phyloP scores from a whole-genome alignment of 2,113 vertebrate genomes.

The Rhinoptilus africanus region DNA sequence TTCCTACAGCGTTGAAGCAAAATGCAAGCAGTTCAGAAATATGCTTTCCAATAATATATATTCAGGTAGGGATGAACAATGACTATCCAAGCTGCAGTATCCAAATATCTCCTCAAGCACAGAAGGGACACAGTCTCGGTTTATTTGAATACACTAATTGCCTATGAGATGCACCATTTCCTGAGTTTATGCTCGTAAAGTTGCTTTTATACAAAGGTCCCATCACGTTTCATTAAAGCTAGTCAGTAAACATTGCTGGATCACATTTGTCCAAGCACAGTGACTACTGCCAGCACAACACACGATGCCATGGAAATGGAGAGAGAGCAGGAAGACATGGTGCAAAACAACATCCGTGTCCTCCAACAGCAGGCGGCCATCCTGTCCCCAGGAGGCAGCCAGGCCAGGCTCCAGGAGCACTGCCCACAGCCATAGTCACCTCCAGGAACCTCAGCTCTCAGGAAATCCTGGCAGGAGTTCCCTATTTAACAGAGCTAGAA shows the following conservation, averaged over 20 bases:
- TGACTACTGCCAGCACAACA: background rate
- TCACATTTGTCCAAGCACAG: background rate
- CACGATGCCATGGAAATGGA: background rate
- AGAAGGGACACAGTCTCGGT: background rate
- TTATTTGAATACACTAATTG: background rate
- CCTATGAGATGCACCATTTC: background rate
- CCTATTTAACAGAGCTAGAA: background rate
- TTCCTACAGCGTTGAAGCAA: background rate
- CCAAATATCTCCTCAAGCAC: background rate
- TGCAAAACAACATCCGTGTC: background rate
- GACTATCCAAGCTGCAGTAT: background rate
- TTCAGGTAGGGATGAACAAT: background rate
- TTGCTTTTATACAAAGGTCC: background rate
- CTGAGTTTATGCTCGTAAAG: background rate
- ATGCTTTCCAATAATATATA: background rate
- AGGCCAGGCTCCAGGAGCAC: background rate
- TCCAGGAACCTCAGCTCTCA: background rate
- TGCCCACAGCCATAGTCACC: background rate
- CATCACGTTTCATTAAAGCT: background rate
- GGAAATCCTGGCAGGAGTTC: background rate
- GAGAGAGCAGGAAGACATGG: background rate
- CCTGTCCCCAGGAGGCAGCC: background rate
- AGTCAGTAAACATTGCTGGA: background rate
- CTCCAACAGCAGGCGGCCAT: fast-evolving
- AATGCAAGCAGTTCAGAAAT: background rate